Base-by-base conservation (phyloP, 1,140 invertebrate species). In the Doryteuthis pealeii region DNA sequence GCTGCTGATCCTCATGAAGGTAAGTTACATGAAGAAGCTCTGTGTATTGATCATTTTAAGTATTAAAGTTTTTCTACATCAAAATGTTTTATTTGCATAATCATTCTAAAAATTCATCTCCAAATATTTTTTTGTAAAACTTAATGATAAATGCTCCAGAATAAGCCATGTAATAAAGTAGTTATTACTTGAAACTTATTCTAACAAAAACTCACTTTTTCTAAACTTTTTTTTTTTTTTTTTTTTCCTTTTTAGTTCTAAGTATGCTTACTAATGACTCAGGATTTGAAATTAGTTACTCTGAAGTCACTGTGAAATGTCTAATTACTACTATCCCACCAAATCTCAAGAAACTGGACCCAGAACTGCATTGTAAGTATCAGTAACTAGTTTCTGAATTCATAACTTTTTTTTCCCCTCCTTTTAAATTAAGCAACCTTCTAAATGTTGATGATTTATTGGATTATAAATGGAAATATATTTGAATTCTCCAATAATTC, bases 251-350 rank as follows among this genome's bases (percentile, higher is more conserved):
- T 81, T 26, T 81, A 89, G 87, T 88, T 45, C 75, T 89, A 30
- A 83, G 77, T 32, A 82, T 88, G 80, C 70, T 85, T 54, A 83
- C 84, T 18, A 89, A 85, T 77, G 88, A 88, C 68, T 82, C 85
- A 70, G 89, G 89, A 0, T 96, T 96, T 87, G 94, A 96, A 81
- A 93, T 96, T 43, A 91, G 90, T 26, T 91, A 74, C 70, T 84
- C 87, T 30, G 93, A 95, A 72, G 95, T 96, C 0, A 93, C 93
- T 54, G 95, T 98, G 0, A 90, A 95, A 58, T 92, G 97, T 75
- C 90, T 98, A 26, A 94, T 99, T 73, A 95, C 97, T 1, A 99
- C 97, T 0, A 90, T 98, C 71, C 95, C 95, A 74, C 95, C 95
- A 81, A 98, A 98, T 88, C 89, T 98, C 76, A 91, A 95, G 45